Base-by-base conservation (phyloP, 2,797 vertebrate species). In the Botia kubotai region DNA sequence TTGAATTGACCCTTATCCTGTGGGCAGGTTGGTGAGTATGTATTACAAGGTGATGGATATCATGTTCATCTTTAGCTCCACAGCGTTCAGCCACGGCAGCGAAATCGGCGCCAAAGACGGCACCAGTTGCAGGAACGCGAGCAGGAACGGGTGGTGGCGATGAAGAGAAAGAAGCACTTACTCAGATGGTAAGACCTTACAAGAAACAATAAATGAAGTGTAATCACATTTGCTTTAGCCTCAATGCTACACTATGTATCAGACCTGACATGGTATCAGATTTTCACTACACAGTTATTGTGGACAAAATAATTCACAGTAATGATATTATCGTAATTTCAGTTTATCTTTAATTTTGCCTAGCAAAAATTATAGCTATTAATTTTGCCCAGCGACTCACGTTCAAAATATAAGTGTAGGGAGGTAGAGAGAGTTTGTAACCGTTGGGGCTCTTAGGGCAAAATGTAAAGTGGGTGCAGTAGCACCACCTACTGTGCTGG, bases 81-180 rank as follows among this genome's bases (percentile, higher is more conserved):
- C 91, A 93, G 86, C 95, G 93, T 83, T 89, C 92, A 29, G 73
- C 93, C 21, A 85, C 89, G 60, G 76, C 72, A 16, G 58, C 79
- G 12, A 87, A 84, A 62, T 58, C 82, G 73, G 48, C 92, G 33
- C 86, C 94, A 12, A 96, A 94, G 82, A 57, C 91, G 11, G 90
- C 89, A 0, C 91, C 90, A 0, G 86, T 89, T 75, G 83, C 90
- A 14, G 43, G 43, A 46, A n/a, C 17, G 57, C 69, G 75, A 23
- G 36, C 91, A 16, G 79, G 89, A 58, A 77, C 90, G 21, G 92
- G 90, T 17, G 87, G 91, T 0, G 90, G 87, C 14, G 94, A 95
- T 0, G 93, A 94, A 0, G 94, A 95, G n/a, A 94, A 93, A 0
- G 94, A 92, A 0, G 93, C 94, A 60, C 78, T 96, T 85, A 85